Evolutionary conservation across 2,888 invertebrate species (phyloP), one percentile per base, ranked within the genome.

Genomic region (Trachelus stipa): DNA sequence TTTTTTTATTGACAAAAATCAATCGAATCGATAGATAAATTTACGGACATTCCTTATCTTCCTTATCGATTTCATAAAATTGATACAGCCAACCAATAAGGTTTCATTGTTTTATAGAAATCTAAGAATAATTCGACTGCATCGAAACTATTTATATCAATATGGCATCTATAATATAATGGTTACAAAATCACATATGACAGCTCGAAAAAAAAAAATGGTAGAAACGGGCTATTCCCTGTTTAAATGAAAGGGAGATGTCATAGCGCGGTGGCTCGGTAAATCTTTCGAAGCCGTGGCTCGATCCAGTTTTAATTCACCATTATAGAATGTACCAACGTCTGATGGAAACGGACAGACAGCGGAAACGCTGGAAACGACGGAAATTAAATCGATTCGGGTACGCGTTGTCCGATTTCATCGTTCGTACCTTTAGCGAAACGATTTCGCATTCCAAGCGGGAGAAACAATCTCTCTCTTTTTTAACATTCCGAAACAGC

Each of bases 371-470:
- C 82, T 84, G 81, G 12, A 35, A 35, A 35, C 12, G 85, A 83
- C 87, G 87, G 87, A 87, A 87, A 87, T 87, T 87, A 87, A 87
- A 87, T 81, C 85, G 86, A 84, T 86, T 84, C 81, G 56, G 9
- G 9, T 56, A 56, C 56, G 56, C 56, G 34, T 30, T 31, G 31
- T 31, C 71, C 71, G 71, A 71, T 71, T 71, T 71, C 23, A 56
- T 23, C 56, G 23, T 56, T 56, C 23, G 56, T 56, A 23, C 56
- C 23, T 56, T 56, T 56, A 56, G 56, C 56, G 9, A 56, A 56
- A 23, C 56, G 56, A 56, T 56, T 56, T 56, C 56, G 56, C 56
- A 56, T 56, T 56, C 9, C 56, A 56, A 56, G 9, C 56, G 56
- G 23, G 56, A 56, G 56, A 56, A 56, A 56, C 56, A 56, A 56